Conservation (phyloP, 2,888 invertebrate species). For the Chalcis sispes region DNA sequence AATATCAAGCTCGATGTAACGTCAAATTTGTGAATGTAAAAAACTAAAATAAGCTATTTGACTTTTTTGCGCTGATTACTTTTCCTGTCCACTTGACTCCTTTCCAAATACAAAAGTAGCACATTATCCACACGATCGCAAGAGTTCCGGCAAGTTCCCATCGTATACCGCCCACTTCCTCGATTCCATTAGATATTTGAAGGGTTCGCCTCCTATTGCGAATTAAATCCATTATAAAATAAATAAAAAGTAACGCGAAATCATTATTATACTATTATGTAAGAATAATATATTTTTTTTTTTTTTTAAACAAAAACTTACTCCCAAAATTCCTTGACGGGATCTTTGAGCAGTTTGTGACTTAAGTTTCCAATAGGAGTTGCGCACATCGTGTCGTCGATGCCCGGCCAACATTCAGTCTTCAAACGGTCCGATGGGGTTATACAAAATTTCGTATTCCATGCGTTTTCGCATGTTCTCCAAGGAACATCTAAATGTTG, state of each 20-base stretch:
- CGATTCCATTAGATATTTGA: conserved; percentile 94
- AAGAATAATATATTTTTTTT: too few relatives aligned
- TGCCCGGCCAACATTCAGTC: conserved; percentile 83
- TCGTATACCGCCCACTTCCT: conserved; percentile 90
- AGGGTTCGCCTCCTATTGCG: conserved; percentile 89
- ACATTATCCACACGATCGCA: conserved; percentile 94
- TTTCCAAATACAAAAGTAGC: conserved; percentile 99
- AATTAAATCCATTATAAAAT: neutral
- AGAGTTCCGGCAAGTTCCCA: conserved; percentile 97
- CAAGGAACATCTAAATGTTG: conserved; percentile 88
- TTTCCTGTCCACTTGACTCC: conserved; percentile 99
- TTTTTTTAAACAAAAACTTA: too few relatives aligned
- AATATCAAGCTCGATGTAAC: too few relatives aligned
- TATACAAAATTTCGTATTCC: conserved; percentile 95
- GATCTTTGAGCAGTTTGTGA: conserved; percentile 86
- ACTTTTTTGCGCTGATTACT: too few relatives aligned
- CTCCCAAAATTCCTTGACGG: conserved; percentile 99
- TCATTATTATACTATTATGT: neutral
- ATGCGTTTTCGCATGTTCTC: conserved; percentile 93
- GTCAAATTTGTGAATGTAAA: too few relatives aligned
- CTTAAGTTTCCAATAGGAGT: conserved; percentile 84
- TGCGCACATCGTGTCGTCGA: conserved; percentile 77
- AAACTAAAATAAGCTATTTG: too few relatives aligned
- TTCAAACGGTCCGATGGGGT: conserved; percentile 89
- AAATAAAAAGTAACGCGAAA: neutral